These are phyloP conservation scores for Sesia apiformis DNA, from an alignment of 2,888 invertebrate species.

Conservation along the genomic window DNA sequence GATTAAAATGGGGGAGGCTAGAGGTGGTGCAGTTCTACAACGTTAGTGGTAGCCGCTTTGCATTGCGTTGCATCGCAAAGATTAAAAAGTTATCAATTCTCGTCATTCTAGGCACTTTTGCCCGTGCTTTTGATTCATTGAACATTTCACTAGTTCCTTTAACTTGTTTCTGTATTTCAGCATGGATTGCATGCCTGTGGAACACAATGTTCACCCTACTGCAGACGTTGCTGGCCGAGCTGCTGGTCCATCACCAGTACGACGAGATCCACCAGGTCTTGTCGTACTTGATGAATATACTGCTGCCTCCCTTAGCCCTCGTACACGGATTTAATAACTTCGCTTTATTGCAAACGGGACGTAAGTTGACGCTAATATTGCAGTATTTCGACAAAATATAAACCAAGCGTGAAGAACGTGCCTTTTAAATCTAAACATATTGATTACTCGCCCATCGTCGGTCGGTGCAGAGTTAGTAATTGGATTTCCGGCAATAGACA, in stretches of 20 bases:
- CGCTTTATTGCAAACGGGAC: constrained; percentile 45
- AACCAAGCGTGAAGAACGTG: not conserved
- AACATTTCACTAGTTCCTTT: too few relatives aligned
- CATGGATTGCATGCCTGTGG: constrained; percentile 45
- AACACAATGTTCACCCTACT: constrained; percentile 41
- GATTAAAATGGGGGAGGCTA: too few relatives aligned
- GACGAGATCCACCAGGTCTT: constrained; percentile 23
- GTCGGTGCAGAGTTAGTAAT: too few relatives aligned
- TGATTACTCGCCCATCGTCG: too few relatives aligned
- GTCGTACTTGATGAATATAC: constrained; percentile 34
- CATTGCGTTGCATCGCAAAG: too few relatives aligned
- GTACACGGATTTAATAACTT: constrained; percentile 51
- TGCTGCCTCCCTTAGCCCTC: constrained; percentile 50
- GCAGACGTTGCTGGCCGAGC: constrained; percentile 46
- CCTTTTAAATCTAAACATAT: not conserved
- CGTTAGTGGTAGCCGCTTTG: too few relatives aligned
- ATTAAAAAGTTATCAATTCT: too few relatives aligned
- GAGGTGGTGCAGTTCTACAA: too few relatives aligned
- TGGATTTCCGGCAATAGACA: too few relatives aligned
- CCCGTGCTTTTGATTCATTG: too few relatives aligned
- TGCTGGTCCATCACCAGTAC: constrained; percentile 46
- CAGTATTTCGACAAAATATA: not conserved
- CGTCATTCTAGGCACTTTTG: too few relatives aligned
- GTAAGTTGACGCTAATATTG: constrained; percentile 23
- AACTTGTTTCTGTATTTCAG: constrained; percentile 18